Percentiles rank a stretch among this genome's conserved stretches.
phyloP scores from a whole-genome alignment of 2,888 invertebrate species.

The Polydesmus complanatus region DNA sequence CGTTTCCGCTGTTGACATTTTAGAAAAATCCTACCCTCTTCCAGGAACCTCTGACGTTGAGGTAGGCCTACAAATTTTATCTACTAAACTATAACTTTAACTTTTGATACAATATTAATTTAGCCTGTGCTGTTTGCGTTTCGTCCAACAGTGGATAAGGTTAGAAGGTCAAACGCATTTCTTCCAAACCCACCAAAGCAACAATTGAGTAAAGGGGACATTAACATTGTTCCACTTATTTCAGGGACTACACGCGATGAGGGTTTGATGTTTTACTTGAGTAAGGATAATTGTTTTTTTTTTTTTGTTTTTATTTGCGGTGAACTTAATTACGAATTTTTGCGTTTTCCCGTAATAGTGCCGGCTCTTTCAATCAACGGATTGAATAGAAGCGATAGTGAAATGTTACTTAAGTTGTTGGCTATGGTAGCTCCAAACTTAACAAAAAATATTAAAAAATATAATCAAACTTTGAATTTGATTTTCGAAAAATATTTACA shows the following conservation, averaged over 20 bases:
- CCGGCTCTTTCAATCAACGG: not conserved
- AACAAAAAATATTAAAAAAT: too few species aligned
- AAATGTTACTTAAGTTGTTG: not conserved
- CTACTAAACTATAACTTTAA: too few species aligned
- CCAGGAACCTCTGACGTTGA: not conserved
- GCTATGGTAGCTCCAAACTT: not conserved
- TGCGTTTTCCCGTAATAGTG: not conserved
- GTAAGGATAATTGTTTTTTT: not conserved
- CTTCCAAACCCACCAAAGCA: not conserved
- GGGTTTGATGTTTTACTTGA: not conserved
- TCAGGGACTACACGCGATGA: not conserved
- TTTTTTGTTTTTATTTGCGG: not conserved
- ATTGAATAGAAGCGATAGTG: not conserved
- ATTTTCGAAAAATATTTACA: too few species aligned
- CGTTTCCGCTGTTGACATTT: not conserved
- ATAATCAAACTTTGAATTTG: too few species aligned
- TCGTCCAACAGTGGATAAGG: not conserved
- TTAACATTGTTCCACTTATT: not conserved
- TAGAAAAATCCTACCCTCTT: not conserved
- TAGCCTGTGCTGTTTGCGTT: not conserved
- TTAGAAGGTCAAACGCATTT: not conserved
- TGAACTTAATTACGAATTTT: not conserved
- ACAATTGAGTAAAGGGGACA: not conserved
- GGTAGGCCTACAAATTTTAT: too few species aligned
- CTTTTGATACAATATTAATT: too few species aligned